A percentile compares a stretch with the other conserved stretches of the same genome.
Conservation (phyloP, 2,113 vertebrate genomes). For the Callaeas wilsoni region DNA sequence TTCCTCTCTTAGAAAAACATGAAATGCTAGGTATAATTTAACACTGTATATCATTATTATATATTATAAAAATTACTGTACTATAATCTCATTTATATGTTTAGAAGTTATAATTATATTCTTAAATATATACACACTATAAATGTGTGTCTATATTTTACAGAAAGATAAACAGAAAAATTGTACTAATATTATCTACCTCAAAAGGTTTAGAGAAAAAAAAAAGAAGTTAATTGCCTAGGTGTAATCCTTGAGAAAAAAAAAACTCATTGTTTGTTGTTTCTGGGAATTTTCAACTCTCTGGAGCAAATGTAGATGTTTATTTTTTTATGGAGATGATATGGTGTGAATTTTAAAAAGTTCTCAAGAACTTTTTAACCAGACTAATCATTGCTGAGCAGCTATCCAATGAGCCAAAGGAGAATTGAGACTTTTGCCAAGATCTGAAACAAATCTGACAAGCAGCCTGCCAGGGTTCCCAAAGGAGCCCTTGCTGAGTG, state of each 20-base stretch:
- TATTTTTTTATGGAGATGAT: neutral
- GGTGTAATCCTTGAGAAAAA: neutral
- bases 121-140: neutral
- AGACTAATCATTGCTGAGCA: neutral
- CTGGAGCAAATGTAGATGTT: neutral
- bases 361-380: neutral
- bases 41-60: neutral
- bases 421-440: neutral
- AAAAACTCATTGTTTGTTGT: neutral
- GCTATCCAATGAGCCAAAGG: neutral
- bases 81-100: neutral
- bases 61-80: neutral
- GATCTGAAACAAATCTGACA: neutral
- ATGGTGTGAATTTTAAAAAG: neutral
- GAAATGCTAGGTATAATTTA: neutral
- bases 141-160: neutral
- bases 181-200: neutral
- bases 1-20: neutral
- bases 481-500: neutral
- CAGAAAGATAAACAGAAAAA: neutral
- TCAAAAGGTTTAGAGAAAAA: neutral
- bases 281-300: neutral
- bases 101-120: neutral
- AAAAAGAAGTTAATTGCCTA: rapidly evolving
- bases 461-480: neutral